Conservation (phyloP, 2,888 invertebrate genomes). For the Anagyrus pseudococci region DNA sequence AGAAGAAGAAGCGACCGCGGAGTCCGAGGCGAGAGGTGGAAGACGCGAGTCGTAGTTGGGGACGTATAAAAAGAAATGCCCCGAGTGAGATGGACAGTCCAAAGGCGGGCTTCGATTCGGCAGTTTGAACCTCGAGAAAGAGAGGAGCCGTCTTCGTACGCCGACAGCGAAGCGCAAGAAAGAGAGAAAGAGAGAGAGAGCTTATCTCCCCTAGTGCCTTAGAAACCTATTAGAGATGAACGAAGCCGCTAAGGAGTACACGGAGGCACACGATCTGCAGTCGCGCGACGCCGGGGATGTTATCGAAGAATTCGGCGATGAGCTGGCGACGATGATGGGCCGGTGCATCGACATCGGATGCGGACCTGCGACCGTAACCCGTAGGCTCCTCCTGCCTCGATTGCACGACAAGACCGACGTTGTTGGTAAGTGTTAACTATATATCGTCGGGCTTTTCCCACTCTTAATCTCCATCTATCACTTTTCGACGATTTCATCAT, state of each 20-base stretch:
- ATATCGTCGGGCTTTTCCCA: too few relatives aligned
- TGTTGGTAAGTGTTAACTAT: conserved; percentile 52
- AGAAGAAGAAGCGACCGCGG: conserved; percentile 29
- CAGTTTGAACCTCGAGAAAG: too few relatives aligned
- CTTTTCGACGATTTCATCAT: too few relatives aligned
- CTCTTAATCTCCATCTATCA: too few relatives aligned
- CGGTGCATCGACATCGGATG: conserved; percentile 73
- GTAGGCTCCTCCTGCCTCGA: conserved; percentile 69
- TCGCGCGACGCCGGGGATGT: conserved; percentile 71
- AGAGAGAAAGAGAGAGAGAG: too few relatives aligned
- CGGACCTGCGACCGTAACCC: conserved; percentile 75
- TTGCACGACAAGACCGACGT: conserved; percentile 66
- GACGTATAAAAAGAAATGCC: conserved; percentile 33
- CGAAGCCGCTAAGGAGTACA: conserved; percentile 63
- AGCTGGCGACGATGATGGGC: conserved; percentile 54
- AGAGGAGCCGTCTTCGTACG: background rate
- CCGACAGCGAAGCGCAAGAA: too few relatives aligned
- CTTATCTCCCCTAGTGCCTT: background rate
- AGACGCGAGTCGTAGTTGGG: background rate
- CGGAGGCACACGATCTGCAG: conserved; percentile 73
- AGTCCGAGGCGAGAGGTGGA: conserved; percentile 19
- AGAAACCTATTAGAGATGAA: conserved; percentile 52
- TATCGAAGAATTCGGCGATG: conserved; percentile 68
- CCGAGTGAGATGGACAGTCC: conserved; percentile 27
- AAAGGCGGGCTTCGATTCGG: conserved; percentile 21